Evolutionary conservation across 2,797 vertebrate genomes (phyloP).

Genomic region (Enteromius unitaeniatus): DNA sequence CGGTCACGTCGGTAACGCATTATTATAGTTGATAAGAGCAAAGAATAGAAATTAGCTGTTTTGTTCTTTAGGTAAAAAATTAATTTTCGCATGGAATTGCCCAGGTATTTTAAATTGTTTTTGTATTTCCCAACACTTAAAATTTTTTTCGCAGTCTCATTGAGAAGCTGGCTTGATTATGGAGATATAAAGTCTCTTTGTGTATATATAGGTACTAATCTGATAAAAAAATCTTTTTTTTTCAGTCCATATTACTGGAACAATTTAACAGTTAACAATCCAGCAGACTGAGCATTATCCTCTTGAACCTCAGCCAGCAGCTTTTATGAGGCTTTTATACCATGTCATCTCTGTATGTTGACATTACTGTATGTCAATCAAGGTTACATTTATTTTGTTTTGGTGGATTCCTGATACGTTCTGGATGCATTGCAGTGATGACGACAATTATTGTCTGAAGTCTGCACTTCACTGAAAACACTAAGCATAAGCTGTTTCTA

Average conservation of each 20-base stretch:
- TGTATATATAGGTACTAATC: not conserved
- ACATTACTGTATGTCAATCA: not conserved
- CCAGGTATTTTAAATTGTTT: too few relatives aligned
- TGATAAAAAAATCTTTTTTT: slow-evolving; percentile 47
- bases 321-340: slow-evolving; percentile 12
- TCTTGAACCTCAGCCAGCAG: not conserved
- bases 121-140: not conserved
- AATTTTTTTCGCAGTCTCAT: not conserved
- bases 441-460: not conserved
- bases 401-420: not conserved
- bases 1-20: too few relatives aligned
- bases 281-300: slow-evolving; percentile 38
- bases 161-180: not conserved
- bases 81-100: too few relatives aligned
- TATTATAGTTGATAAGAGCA: too few relatives aligned
- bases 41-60: too few relatives aligned
- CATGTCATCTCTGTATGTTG: too few relatives aligned
- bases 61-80: too few relatives aligned
- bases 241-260: slow-evolving; percentile 45
- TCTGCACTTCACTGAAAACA: not conserved
- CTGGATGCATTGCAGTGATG: not conserved
- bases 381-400: not conserved
- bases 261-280: not conserved
- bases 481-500: not conserved
- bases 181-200: not conserved